Evolutionary conservation across 1,140 invertebrate species (phyloP), one percentile per base, ranked within the genome.

Genomic region (Drosophila obscura): DNA sequence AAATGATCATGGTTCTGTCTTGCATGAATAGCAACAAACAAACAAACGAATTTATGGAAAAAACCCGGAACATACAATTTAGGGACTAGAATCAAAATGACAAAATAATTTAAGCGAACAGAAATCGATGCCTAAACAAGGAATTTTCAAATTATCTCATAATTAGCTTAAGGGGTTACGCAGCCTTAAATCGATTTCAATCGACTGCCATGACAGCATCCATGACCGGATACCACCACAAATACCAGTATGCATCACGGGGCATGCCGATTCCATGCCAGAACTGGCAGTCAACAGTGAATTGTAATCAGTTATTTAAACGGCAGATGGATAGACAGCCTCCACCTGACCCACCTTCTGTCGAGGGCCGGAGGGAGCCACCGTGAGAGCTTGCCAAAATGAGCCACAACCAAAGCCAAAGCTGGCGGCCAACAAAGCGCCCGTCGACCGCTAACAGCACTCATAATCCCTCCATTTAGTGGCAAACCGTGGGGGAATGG

Each of bases 381-480:
- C 22, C 22, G 16, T 7, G 26, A 39, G 46, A n/a, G 45, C 57
- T 69, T 53, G 52, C 63, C 82, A 81, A 87, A 85, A 77, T 71
- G 65, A 87, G 65, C 55, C 53, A 61, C 64, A 45, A 15, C 35
- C 28, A 46, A 60, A 77, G 39, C 41, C 49, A 58, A 77, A 64
- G 22, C 48, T 48, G 59, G 57, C 63, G 44, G 56, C 50, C 53
- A 50, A 48, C 35, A 66, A 78, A 75, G 60, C 57, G 59, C 59
- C 44, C 69, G 53, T 62, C 81, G 84, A 81, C 82, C 82, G 53
- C 83, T 82, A 85, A 87, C 82, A 87, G 82, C 82, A 82, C 71
- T 85, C 82, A 85, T 85, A 85, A 85, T 85, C 82, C 83, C 74
- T 72, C 78, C 82, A 88, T 85, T 85, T 85, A 85, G 82, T 75